Evolutionary conservation across 1,140 invertebrate genomes (phyloP).

Genomic region (Aphelinus certus): DNA sequence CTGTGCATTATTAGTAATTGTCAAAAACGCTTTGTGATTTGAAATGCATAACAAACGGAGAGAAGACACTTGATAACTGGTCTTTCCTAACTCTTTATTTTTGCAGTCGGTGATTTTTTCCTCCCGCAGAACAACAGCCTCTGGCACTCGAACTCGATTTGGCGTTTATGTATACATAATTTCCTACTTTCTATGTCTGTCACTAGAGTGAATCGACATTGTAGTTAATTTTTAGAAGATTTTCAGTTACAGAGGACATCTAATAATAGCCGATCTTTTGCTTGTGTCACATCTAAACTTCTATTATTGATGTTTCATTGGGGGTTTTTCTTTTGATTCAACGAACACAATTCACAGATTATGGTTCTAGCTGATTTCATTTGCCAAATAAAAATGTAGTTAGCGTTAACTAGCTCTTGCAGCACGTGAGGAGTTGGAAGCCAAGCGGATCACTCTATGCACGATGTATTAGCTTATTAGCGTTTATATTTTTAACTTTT

Average conservation of each 20-base stretch:
- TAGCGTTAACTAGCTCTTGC: background rate
- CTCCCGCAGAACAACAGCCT: too few species aligned
- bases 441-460: conserved; percentile 16
- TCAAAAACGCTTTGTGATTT: too few species aligned
- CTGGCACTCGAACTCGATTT: too few species aligned
- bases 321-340: too few species aligned
- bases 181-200: conserved; percentile 11
- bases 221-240: conserved; percentile 15
- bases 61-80: too few species aligned
- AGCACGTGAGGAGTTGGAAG: background rate
- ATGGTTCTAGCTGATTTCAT: background rate
- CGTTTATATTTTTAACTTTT: conserved; percentile 24
- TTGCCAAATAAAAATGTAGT: conserved; percentile 18
- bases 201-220: background rate
- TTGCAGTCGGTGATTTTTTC: too few species aligned
- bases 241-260: conserved; percentile 27
- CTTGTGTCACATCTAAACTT: background rate
- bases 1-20: too few species aligned
- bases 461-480: conserved; percentile 36
- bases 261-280: background rate
- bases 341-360: too few species aligned
- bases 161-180: conserved; percentile 2
- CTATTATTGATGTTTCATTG: background rate
- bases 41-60: too few species aligned
- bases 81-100: too few species aligned